Base-by-base conservation (phyloP, 2,888 invertebrate genomes). In the Drosophila barbarae region DNA sequence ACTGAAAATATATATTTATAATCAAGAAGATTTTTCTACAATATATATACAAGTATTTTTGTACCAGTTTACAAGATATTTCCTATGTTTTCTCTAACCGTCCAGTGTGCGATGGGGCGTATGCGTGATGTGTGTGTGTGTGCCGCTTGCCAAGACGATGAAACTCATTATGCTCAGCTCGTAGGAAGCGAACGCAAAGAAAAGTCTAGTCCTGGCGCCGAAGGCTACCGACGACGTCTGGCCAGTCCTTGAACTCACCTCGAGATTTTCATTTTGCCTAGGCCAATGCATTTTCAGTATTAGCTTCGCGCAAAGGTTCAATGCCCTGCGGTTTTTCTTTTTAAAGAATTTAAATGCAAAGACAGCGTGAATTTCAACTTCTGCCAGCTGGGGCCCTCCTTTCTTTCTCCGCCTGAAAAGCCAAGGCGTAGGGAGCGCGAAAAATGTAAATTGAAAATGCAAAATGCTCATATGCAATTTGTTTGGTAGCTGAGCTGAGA, bases 401-500 rank as follows among this genome's bases (percentile, higher is more conserved):
- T 63, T 15, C 36, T 42, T 54, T 4, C 13, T 12, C 38, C 3
- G 26, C 35, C 26, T 26, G 28, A 71, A 58, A 73, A 57, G 51
- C 60, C 42, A 2, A 35, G 49, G 36, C 61, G 42, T 41, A 46
- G 54, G 39, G 41, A 69, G 77, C 69, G 69, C 42, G 65, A 72
- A 73, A 80, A 69, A 81, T 81, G 56, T 81, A 77, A 77, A 77
- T 80, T 80, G 77, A 71, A 77, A 77, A 77, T 80, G 76, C 76
- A 71, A 77, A 77, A 77, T 77, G 76, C 78, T 77, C 77, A 81
- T 77, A 81, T 77, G 81, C 71, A 77, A 77, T 77, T 81, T 77
- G 77, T 75, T 77, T 75, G 73, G 65, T 65, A 32, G 38, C 46
- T 56, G 55, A 36, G 39, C 38, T 44, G 69, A 49, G 69, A 18